Evolutionary conservation across 2,113 vertebrate genomes (phyloP).

Genomic region (Cyrtonyx montezumae): DNA sequence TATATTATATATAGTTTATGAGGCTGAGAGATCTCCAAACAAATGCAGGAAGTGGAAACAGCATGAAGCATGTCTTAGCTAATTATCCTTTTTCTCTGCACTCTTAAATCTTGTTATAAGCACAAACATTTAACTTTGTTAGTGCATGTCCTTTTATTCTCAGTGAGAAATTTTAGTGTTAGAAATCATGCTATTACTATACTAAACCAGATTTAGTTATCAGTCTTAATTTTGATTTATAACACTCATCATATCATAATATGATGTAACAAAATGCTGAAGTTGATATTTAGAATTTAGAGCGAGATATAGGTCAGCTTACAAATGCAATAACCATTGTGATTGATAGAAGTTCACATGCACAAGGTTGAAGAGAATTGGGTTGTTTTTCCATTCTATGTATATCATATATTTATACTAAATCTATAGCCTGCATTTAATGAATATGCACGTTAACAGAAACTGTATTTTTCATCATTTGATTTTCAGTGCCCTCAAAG

Average conservation of each 20-base stretch:
- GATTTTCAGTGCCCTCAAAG: not conserved
- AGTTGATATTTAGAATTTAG: not conserved
- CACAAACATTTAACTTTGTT: not conserved
- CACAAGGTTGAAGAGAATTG: not conserved
- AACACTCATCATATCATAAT: not conserved
- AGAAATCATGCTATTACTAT: not conserved
- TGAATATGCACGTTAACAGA: not conserved
- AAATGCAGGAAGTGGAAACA: not conserved
- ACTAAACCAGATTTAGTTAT: not conserved
- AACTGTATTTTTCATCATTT: not conserved
- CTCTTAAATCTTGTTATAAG: not conserved
- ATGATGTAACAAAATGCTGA: not conserved
- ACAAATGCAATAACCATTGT: not conserved
- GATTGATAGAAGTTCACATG: not conserved
- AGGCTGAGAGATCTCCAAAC: not conserved
- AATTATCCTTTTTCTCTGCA: rapidly evolving
- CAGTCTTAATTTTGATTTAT: not conserved
- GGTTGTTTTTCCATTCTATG: not conserved
- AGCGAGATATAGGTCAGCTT: not conserved
- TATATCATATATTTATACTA: not conserved
- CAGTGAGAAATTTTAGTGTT: not conserved
- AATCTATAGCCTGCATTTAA: not conserved
- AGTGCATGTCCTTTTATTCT: not conserved
- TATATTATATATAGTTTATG: not conserved
- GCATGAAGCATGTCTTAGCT: not conserved